Percentiles rank a stretch among this genome's conserved stretches.
These are phyloP conservation scores for Caranx melampygus DNA, from an alignment of 2,113 vertebrate genomes.

Conservation along the genomic window DNA sequence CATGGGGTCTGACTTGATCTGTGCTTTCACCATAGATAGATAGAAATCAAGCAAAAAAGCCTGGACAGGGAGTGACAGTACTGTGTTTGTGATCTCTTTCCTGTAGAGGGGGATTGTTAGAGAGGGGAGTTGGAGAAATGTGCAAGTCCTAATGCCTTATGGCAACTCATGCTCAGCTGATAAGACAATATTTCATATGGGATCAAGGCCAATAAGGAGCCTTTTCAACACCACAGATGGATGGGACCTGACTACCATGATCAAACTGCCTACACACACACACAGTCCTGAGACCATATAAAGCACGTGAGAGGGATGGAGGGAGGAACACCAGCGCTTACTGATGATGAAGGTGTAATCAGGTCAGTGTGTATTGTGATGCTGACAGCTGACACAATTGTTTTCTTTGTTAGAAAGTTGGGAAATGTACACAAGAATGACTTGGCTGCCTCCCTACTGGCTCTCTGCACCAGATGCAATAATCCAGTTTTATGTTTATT, in stretches of 20 bases:
- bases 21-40: constrained; percentile 56
- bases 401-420: constrained; percentile 11
- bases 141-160: constrained; percentile 78
- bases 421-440: not conserved
- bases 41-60: constrained; percentile 67
- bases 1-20: constrained; percentile 37
- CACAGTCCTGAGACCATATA: constrained; percentile 40
- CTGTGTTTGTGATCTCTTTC: constrained; percentile 68
- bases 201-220: constrained; percentile 81
- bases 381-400: constrained; percentile 4
- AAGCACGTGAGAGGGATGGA: constrained; percentile 53
- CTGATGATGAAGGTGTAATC: constrained; percentile 48
- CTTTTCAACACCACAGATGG: constrained; percentile 80
- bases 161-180: constrained; percentile 80
- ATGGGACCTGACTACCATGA: constrained; percentile 70
- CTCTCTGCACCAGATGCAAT: constrained; percentile 17
- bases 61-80: constrained; percentile 67
- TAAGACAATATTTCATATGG: constrained; percentile 82
- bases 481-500: constrained; percentile 32
- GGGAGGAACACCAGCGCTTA: constrained; percentile 49
- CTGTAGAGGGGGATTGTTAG: constrained; percentile 50
- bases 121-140: constrained; percentile 62
- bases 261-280: constrained; percentile 66
- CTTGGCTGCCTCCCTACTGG: constrained; percentile 18
- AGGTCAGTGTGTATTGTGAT: constrained; percentile 18